These are phyloP conservation scores for Diploscapter pachys DNA, from an alignment of 1,140 invertebrate species.

Conservation along the genomic window DNA sequence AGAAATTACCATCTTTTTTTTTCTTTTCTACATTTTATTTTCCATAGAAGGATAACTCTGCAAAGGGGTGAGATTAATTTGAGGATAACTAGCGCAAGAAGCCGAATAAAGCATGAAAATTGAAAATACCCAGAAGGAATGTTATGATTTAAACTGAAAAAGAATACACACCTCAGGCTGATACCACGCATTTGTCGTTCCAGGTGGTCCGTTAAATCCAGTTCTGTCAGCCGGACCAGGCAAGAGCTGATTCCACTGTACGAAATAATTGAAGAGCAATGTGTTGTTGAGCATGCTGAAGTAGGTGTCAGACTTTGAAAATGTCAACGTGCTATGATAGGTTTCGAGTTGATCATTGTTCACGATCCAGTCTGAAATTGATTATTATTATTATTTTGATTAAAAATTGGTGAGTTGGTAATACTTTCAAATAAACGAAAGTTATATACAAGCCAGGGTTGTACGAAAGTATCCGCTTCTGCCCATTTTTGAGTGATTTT, in stretches of 20 bases:
- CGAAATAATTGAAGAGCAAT: constrained; percentile 21
- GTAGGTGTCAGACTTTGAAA: constrained; percentile 25
- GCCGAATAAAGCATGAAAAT: constrained; percentile 28
- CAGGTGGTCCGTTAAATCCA: constrained; percentile 37
- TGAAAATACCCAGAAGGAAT: constrained; percentile 38
- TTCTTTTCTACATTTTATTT: constrained; percentile 10
- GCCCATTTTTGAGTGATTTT: too few species aligned
- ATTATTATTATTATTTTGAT: too few species aligned
- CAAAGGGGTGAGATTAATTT: too few species aligned
- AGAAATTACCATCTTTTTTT: constrained; percentile 63
- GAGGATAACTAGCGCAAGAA: constrained; percentile 31
- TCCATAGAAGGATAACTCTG: too few species aligned
- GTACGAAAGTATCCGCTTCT: too few species aligned
- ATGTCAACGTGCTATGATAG: constrained; percentile 22
- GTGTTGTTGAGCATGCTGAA: constrained; percentile 14
- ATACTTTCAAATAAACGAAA: constrained; percentile 39
- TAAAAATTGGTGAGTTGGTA: too few species aligned
- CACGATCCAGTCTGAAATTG: constrained; percentile 34
- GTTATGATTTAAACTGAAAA: too few species aligned
- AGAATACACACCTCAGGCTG: constrained; percentile 36
- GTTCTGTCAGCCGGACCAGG: constrained; percentile 17
- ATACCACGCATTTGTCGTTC: constrained; percentile 42
- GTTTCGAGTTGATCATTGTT: constrained; percentile 25
- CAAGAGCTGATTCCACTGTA: constrained; percentile 31
- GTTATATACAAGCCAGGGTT: too few species aligned